Conservation (phyloP, 2,113 vertebrate species). For the Sinocyclocheilus grahami region DNA sequence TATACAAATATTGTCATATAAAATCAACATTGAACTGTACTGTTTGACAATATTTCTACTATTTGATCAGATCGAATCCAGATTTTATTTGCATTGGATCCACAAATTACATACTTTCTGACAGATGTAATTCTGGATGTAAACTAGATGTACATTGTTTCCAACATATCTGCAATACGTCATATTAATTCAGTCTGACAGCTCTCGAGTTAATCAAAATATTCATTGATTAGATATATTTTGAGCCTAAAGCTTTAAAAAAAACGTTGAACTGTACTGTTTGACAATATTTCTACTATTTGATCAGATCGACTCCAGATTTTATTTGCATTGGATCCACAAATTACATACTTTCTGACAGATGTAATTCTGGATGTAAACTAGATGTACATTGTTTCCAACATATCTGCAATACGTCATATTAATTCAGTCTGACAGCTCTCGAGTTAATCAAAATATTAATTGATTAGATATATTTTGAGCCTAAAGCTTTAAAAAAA, state of each 20-base stretch:
- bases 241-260: neutral
- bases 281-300: too few relatives aligned
- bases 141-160: neutral
- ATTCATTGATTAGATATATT: neutral
- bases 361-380: conserved; percentile 8
- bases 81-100: neutral
- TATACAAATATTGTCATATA: neutral
- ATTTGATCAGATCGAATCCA: neutral
- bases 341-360: conserved; percentile 11
- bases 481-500: neutral
- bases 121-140: conserved; percentile 2
- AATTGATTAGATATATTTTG: neutral
- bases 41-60: neutral
- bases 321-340: neutral
- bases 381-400: neutral
- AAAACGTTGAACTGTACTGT: neutral
- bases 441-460: conserved; percentile 6
- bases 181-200: neutral
- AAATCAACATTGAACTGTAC: neutral
- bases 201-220: neutral
- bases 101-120: neutral
- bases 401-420: neutral
- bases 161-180: neutral
- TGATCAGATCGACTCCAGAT: neutral
- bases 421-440: too few relatives aligned